A percentile compares a stretch with the other conserved stretches of the same genome.
Conservation (phyloP, 2,888 invertebrate species). For the Miltochrista miniata region DNA sequence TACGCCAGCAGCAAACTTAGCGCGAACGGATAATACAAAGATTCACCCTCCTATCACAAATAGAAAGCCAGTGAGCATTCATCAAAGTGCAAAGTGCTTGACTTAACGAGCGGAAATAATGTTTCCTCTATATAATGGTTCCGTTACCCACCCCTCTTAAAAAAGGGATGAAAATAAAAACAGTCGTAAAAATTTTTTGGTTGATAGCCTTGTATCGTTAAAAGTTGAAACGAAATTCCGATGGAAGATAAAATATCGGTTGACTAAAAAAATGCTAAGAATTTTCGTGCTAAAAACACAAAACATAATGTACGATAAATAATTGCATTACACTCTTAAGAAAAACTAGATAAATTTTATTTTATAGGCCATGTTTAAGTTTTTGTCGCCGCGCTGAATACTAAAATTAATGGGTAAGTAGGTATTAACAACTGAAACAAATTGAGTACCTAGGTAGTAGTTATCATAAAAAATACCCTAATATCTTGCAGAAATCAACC, state of each 20-base stretch:
- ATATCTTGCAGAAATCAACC: no score
- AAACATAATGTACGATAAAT: no score
- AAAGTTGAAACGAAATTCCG: slow-evolving; percentile 23
- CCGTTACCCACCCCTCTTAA: slow-evolving; percentile 55
- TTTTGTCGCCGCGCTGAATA: no score
- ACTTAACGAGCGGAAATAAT: slow-evolving; percentile 81
- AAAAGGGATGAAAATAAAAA: slow-evolving; percentile 57
- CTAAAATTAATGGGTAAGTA: no score
- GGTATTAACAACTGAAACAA: no score
- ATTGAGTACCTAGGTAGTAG: no score
- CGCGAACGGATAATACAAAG: no score
- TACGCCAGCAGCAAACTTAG: no score
- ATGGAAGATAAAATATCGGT: neutral
- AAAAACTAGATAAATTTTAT: no score
- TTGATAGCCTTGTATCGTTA: slow-evolving; percentile 42
- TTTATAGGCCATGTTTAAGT: no score
- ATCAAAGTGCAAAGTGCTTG: slow-evolving; percentile 75
- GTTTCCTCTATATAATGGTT: slow-evolving; percentile 78
- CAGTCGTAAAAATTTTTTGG: slow-evolving; percentile 61
- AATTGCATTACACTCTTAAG: no score
- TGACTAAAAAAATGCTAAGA: neutral
- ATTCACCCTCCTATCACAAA: slow-evolving; percentile 55
- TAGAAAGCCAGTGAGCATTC: slow-evolving; percentile 71
- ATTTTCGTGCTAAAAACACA: neutral
- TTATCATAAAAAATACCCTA: no score